Base-by-base conservation (phyloP, 2,113 vertebrate genomes). In the Bungarus multicinctus region DNA sequence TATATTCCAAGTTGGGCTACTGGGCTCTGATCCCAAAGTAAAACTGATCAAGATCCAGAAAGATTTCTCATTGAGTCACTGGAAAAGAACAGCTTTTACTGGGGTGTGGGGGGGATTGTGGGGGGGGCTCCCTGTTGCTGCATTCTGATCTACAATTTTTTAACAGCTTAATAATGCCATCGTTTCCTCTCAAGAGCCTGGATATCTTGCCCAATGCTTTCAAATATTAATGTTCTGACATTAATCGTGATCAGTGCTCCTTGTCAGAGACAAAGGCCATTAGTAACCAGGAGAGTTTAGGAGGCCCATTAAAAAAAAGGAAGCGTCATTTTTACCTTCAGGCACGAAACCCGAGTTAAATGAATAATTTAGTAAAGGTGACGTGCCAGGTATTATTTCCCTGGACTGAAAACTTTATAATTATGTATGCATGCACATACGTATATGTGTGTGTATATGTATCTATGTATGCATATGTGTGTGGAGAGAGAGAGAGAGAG, bases 21-120 rank as follows among this genome's bases (percentile, higher is more conserved):
- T 10, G 47, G 45, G 30, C 10, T 27, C 64, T 5, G 9, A 39
- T 54, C 43, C 10, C 74, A 55, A 85, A 55, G 6, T 90, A 53
- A 34, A 74, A 18, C 14, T 2, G 60, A 0, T 81, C 47, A 53
- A 11, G 30, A 90, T 23, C 30, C 8, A 52, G 27, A 18, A 53
- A 12, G 88, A 0, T 52, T 23, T 47, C 7, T 18, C 11, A 43
- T 43, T 1, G 5, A 57, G 47, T 81, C 4, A 11, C 14, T 30
- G 30, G 11, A 91, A 54, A 30, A 25, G 39, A 18, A 16, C 81
- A 12, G 12, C 18, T 2, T 58, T 27, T n/a, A 50, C 47, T 12
- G n/a, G 1, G 12, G 39, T 2, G 14, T 16, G 57, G 2, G 23
- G 57, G 2, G 2, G 23, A 4, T 0, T 45, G 2, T 45, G 43